Conservation (phyloP, 2,113 vertebrate species). For the Alethe castanea region DNA sequence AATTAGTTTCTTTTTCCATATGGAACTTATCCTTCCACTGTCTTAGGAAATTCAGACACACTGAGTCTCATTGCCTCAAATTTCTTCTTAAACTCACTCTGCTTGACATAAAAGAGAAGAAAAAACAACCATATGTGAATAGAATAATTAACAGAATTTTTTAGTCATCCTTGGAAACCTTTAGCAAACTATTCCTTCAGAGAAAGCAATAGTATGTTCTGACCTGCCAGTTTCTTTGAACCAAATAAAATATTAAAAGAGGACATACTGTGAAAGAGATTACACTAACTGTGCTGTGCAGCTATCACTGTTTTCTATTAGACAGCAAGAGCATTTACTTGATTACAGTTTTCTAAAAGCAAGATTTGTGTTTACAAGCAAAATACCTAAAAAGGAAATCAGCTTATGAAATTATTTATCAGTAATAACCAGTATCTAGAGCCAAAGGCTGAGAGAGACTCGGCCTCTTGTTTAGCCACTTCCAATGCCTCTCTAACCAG, state of each 20-base stretch:
- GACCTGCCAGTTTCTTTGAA: neutral
- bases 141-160: neutral
- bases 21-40: neutral
- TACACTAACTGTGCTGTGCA: neutral
- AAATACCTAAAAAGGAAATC: constrained; percentile 17
- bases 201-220: neutral
- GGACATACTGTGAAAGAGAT: constrained; percentile 20
- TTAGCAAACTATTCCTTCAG: neutral
- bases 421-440: neutral
- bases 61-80: neutral
- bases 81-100: neutral
- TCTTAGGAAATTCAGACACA: neutral
- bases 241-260: constrained; percentile 1
- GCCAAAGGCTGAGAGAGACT: neutral
- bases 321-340: neutral
- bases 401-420: constrained; percentile 17
- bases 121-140: rapidly evolving
- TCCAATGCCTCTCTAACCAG: neutral
- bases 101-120: neutral
- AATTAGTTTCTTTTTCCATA: neutral
- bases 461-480: neutral
- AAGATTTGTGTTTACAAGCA: neutral
- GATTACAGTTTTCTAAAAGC: constrained; percentile 35
- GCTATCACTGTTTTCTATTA: neutral
- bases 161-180: neutral